Percentiles rank a stretch among this genome's conserved stretches.
phyloP scores from a whole-genome alignment of 2,797 vertebrate species.

The Apodemus agrarius region DNA sequence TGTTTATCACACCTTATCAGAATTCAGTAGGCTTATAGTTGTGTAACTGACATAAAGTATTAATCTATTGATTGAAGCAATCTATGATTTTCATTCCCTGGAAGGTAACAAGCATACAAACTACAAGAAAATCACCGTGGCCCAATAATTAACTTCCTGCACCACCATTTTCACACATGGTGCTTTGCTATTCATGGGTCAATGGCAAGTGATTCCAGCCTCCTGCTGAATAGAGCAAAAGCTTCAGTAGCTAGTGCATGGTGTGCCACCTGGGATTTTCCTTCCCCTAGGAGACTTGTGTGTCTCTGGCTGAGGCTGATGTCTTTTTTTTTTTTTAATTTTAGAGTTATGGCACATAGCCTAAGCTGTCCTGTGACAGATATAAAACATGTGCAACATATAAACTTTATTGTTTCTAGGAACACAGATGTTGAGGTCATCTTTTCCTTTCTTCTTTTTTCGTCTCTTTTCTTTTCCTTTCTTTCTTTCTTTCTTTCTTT shows the following conservation, averaged over 20 bases:
- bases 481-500: rapidly evolving
- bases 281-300: not conserved
- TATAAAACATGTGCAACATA: not conserved
- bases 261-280: not conserved
- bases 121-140: not conserved
- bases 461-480: not conserved
- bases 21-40: not conserved
- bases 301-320: not conserved
- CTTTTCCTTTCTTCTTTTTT: not conserved
- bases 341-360: not conserved
- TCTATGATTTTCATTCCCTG: not conserved
- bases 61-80: not conserved
- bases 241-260: not conserved
- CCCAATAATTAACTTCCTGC: not conserved
- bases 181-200: not conserved
- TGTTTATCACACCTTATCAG: not conserved
- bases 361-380: not conserved
- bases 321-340: not conserved
- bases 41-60: not conserved
- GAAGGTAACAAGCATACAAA: not conserved
- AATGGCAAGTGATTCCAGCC: not conserved
- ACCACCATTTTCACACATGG: not conserved
- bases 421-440: not conserved
- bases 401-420: not conserved
- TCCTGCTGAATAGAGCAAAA: not conserved